A percentile compares a stretch with the other conserved stretches of the same genome.
Conservation (phyloP, 53 echinoderm and acorn worm species). For the Antedon mediterranea region DNA sequence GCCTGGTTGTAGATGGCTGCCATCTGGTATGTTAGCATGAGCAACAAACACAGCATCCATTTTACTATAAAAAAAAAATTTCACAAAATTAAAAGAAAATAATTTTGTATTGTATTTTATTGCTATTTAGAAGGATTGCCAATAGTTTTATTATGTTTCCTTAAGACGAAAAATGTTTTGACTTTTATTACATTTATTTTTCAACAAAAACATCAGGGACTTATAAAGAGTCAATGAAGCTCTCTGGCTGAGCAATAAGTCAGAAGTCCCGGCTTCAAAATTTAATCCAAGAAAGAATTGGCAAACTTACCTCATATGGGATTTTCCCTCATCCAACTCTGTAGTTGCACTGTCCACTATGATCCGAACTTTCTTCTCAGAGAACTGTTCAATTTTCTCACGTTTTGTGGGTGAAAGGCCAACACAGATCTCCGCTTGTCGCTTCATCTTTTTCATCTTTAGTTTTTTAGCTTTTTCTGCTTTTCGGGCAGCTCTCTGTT, state of each 20-base stretch:
- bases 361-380: constrained; percentile 40
- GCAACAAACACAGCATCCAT: constrained; percentile 59
- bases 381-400: constrained; percentile 61
- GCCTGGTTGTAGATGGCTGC: constrained; percentile 68
- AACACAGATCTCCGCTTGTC: constrained; percentile 17
- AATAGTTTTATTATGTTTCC: too few species aligned
- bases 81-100: too few species aligned
- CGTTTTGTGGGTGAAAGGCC: constrained; percentile 57
- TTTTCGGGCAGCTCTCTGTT: constrained; percentile 66
- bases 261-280: too few species aligned
- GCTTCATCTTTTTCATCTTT: constrained; percentile 57
- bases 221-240: too few species aligned
- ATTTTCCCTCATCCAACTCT: background rate
- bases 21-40: constrained; percentile 79
- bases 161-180: too few species aligned
- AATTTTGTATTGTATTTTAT: background rate
- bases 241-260: too few species aligned
- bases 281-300: too few species aligned
- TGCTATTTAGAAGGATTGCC: too few species aligned
- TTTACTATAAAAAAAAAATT: too few species aligned
- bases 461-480: constrained; percentile 42
- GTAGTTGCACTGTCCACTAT: constrained; percentile 17
- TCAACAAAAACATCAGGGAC: too few species aligned
- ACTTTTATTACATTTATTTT: too few species aligned
- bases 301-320: background rate